Evolutionary conservation across 1,140 invertebrate genomes (phyloP), one percentile per base, ranked within the genome.

Genomic region (Musca domestica): DNA sequence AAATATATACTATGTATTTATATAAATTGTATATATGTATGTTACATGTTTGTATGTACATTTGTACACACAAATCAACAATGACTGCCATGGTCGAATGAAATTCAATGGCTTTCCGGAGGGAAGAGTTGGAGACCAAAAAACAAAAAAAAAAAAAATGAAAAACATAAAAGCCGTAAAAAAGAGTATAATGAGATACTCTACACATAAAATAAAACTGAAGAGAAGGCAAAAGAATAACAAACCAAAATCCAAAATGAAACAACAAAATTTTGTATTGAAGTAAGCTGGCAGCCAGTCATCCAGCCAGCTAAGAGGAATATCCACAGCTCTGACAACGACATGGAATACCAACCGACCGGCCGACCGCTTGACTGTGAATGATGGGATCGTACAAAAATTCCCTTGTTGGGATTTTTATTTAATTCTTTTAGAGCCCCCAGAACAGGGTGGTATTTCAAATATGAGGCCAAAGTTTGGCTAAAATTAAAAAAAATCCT

Each of bases 51-150:
- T 51, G 19, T 17, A 1, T 48, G 10, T 48, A n/a, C 17, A n/a
- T 48, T 48, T 48, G 12, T 48, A n/a, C 47, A 19, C 17, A 19
- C 48, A 19, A 51, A 41, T 41, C 34, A 5, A 41, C 34, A 41
- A 41, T 41, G 34, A 41, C 34, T 41, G 22, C 56, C 56, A 61
- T 61, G 56, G 56, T 61, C 56, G 56, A 61, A n/a, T 61, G 27
- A 61, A 61, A 20, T 61, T 61, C 56, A 61, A 61, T 61, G 56
- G 56, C 27, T 34, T 19, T 58, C 34, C 34, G 27, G 27, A 61
- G 56, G 56, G 56, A 61, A 20, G 27, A 19, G 23, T 56, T 56
- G 52, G n/a, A 14, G 12, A 56, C 20, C 3, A 27, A 54, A n/a
- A n/a, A n/a, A n/a, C n/a, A n/a, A n/a, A n/a, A n/a, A n/a, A n/a